Conservation (phyloP, 2,888 invertebrate species). For the Drosophila algonquin region DNA sequence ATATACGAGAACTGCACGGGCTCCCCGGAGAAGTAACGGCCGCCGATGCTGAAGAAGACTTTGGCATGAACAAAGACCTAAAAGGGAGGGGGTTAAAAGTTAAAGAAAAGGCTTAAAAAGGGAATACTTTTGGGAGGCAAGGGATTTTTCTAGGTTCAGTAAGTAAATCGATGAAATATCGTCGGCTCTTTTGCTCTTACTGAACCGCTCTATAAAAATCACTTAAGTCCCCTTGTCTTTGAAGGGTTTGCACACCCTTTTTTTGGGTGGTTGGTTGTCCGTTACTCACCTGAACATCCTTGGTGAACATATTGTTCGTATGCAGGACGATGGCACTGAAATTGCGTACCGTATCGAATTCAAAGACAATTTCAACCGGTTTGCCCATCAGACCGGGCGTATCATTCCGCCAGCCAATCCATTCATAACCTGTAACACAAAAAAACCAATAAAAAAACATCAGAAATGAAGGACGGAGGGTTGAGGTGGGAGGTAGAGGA, state of each 20-base stretch:
- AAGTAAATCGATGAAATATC: neutral
- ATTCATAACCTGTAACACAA: conserved; percentile 88
- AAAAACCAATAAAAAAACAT: conserved; percentile 41
- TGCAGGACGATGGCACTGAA: conserved; percentile 90
- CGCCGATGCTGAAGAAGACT: conserved; percentile 90
- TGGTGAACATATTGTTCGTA: conserved; percentile 90
- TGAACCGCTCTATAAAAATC: neutral
- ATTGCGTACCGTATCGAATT: conserved; percentile 91
- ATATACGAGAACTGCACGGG: conserved; percentile 90
- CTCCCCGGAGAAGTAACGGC: conserved; percentile 88
- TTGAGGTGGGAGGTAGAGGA: conserved; percentile 6
- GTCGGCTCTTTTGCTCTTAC: neutral
- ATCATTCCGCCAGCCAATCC: conserved; percentile 93
- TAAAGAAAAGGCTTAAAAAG: neutral
- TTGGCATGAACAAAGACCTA: conserved; percentile 91
- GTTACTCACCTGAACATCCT: conserved; percentile 89
- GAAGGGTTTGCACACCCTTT: neutral
- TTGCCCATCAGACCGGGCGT: conserved; percentile 86
- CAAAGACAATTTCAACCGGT: conserved; percentile 90
- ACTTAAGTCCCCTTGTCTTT: neutral
- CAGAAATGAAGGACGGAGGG: conserved; percentile 42
- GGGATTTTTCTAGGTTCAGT: neutral
- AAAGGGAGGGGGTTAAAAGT: neutral
- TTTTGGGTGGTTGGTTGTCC: neutral
- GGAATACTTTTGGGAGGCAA: neutral